phyloP scores from a whole-genome alignment of 2,888 invertebrate genomes.

The Patella depressa region DNA sequence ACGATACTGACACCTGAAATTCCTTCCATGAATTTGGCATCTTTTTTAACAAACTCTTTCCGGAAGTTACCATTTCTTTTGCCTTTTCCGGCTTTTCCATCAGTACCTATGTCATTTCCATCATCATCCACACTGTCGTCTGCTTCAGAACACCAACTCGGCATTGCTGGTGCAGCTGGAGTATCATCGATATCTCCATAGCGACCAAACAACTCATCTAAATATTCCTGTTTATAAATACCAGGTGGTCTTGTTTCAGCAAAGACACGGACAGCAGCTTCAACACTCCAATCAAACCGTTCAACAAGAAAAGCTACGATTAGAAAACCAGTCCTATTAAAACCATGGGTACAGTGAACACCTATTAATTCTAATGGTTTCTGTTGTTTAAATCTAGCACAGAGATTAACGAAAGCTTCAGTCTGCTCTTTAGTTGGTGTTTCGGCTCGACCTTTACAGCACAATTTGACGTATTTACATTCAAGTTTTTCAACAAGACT shows the following conservation, averaged over 20 bases:
- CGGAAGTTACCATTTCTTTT: neutral
- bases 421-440: slow-evolving; percentile 90
- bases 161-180: slow-evolving; percentile 84
- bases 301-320: slow-evolving; percentile 92
- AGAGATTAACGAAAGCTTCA: slow-evolving; percentile 84
- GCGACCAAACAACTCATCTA: slow-evolving; percentile 86
- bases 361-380: slow-evolving; percentile 85
- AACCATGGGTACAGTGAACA: slow-evolving; percentile 98
- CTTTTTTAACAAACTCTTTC: slow-evolving; percentile 38
- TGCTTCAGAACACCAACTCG: slow-evolving; percentile 84
- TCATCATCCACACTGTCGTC: slow-evolving; percentile 71
- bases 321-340: slow-evolving; percentile 97
- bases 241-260: slow-evolving; percentile 90
- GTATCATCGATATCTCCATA: slow-evolving; percentile 82
- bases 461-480: slow-evolving; percentile 88
- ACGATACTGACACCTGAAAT: slow-evolving; percentile 83
- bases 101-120: slow-evolving; percentile 50
- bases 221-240: slow-evolving; percentile 97
- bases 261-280: slow-evolving; percentile 13
- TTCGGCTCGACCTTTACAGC: slow-evolving; percentile 93
- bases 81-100: slow-evolving; percentile 12
- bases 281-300: slow-evolving; percentile 79
- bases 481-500: slow-evolving; percentile 84
- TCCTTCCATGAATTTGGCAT: slow-evolving; percentile 84
- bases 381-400: slow-evolving; percentile 83